Base-by-base conservation (phyloP, 2,113 vertebrate species). In the Odontesthes bonariensis region DNA sequence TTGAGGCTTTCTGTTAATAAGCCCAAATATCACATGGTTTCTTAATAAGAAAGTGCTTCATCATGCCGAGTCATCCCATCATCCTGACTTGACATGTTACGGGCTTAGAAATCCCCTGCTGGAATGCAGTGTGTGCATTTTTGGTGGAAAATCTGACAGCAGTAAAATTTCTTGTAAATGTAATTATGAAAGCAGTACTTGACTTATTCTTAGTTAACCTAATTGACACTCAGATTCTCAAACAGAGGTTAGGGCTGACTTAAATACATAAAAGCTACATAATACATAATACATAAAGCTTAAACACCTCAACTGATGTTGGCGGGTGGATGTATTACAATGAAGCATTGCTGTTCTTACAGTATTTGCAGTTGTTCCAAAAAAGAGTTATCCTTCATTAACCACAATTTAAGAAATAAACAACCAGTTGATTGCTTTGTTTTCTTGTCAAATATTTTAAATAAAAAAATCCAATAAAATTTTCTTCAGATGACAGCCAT, bases 61-160 rank as follows among this genome's bases (percentile, higher is more conserved):
- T 68, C 56, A 68, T 78, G 65, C 51, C 46, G 62, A 59, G 49
- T 69, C 69, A 80, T 58, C 19, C 58, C 56, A 16, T 11, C 13
- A 12, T 10, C 32, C 47, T 52, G 59, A 42, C 27, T 70, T 51
- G 12, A 64, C 35, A 31, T 70, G 66, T 62, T 16, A 19, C 40
- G 19, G 56, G 6, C 33, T 55, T 8, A 47, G 59, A 46, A 69
- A 42, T 72, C 23, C 35, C 57, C 69, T 42, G 6, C 56, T 71
- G 22, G 20, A 8, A 60, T 52, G 42, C 46, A 53, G 20, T 27
- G 20, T 52, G 20, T 31, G 16, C 38, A 46, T 54, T 73, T 69
- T 9, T 58, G 35, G 14, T 0, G 53, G 9, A 42, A 23, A 19
- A 17, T 70, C 55, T 59, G 68, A 58, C 54, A 11, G 7, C 54